Evolutionary conservation across 2,113 vertebrate species (phyloP).

Genomic region (Elephantulus edwardii): DNA sequence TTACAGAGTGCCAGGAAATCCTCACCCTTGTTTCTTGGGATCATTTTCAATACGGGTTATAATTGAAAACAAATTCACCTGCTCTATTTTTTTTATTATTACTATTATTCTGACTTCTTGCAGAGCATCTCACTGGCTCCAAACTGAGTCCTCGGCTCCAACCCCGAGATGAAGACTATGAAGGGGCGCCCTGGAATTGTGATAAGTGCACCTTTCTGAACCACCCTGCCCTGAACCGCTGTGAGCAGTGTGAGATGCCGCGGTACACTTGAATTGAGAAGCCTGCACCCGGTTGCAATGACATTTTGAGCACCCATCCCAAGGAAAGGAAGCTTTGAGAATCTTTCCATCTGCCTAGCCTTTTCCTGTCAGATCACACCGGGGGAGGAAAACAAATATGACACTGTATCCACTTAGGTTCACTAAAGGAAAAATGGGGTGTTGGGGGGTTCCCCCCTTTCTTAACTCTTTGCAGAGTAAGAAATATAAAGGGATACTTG

Average conservation of each 20-base stretch:
- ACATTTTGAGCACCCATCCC: constrained; percentile 73
- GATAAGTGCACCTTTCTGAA: constrained; percentile 99
- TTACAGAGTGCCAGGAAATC: neutral
- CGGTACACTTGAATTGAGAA: constrained; percentile 92
- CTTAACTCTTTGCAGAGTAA: constrained; percentile 69
- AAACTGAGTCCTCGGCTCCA: constrained; percentile 83
- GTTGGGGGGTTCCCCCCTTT: constrained; percentile 37
- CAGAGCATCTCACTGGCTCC: constrained; percentile 74
- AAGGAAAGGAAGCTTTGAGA: constrained; percentile 79
- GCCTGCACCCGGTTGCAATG: constrained; percentile 67
- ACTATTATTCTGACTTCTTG: constrained; percentile 23
- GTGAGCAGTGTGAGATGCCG: constrained; percentile 99
- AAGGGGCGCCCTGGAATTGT: constrained; percentile 98
- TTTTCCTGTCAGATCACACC: constrained; percentile 78
- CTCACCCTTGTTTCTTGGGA: neutral
- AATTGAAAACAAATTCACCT: neutral
- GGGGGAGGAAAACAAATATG: constrained; percentile 52
- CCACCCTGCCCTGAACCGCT: constrained; percentile 98
- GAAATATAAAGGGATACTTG: constrained; percentile 80
- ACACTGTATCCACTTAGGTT: constrained; percentile 75
- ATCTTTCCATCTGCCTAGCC: constrained; percentile 76
- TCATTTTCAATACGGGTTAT: constrained; percentile 2
- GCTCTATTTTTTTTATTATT: neutral
- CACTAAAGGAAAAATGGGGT: constrained; percentile 70
- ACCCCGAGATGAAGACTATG: constrained; percentile 96